These are phyloP conservation scores for Carassius carassius DNA, from an alignment of 2,113 vertebrate species.

Conservation along the genomic window DNA sequence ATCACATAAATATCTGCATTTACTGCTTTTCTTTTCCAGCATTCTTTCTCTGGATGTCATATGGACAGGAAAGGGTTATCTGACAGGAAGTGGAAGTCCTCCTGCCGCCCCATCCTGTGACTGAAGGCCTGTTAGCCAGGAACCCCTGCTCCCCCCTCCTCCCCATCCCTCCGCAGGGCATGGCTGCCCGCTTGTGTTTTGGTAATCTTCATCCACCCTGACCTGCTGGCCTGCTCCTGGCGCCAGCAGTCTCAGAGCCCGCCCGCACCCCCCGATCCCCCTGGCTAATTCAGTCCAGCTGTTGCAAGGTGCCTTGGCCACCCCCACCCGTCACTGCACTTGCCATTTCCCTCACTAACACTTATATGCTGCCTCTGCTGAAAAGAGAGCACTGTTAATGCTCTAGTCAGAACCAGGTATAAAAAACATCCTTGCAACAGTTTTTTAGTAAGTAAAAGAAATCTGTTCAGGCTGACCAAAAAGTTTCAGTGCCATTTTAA, in stretches of 20 bases:
- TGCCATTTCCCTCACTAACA: constrained; percentile 60
- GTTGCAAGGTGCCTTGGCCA: constrained; percentile 77
- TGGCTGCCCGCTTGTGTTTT: constrained; percentile 77
- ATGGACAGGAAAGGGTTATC: constrained; percentile 76
- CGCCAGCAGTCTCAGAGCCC: constrained; percentile 75
- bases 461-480: neutral
- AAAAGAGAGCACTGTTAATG: constrained; percentile 56
- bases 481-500: neutral
- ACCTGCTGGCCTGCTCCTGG: constrained; percentile 79
- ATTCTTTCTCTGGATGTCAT: constrained; percentile 63
- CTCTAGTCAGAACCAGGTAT: constrained; percentile 9
- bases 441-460: neutral
- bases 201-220: constrained; percentile 78
- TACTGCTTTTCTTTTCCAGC: constrained; percentile 34
- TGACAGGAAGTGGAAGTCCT: constrained; percentile 77
- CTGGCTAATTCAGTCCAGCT: constrained; percentile 77
- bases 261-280: constrained; percentile 60
- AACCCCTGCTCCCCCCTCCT: constrained; percentile 70
- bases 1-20: constrained; percentile 11
- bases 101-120: constrained; percentile 69
- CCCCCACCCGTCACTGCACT: constrained; percentile 67
- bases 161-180: constrained; percentile 53
- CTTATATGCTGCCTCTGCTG: constrained; percentile 51
- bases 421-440: neutral
- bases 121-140: constrained; percentile 68